Conservation (phyloP, 2,797 vertebrate genomes). For the Champsocephalus esox region DNA sequence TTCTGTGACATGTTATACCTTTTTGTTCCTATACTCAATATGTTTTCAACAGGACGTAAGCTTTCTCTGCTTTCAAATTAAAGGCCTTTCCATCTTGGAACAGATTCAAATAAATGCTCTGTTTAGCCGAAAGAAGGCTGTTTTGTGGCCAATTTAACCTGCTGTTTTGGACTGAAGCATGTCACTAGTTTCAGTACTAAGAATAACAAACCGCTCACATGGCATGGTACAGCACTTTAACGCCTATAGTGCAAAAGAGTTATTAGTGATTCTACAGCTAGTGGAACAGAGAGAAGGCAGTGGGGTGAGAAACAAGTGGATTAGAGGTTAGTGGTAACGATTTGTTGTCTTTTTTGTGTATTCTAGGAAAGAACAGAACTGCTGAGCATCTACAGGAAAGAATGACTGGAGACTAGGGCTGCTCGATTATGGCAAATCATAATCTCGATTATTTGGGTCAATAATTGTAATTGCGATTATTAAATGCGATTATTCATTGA, state of each 20-base stretch:
- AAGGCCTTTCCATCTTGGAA: not conserved
- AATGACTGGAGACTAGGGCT: not conserved
- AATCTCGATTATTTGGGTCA: no score
- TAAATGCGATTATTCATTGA: no score
- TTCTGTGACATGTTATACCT: not conserved
- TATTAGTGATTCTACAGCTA: conserved; percentile 67
- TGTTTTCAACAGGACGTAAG: not conserved
- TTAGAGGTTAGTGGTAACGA: conserved; percentile 43
- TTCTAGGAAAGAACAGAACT: not conserved
- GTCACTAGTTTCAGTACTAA: not conserved
- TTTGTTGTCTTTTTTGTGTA: not conserved
- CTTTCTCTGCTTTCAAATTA: not conserved
- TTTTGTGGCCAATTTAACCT: not conserved
- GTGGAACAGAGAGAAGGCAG: conserved; percentile 29
- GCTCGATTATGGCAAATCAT: no score
- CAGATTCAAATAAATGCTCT: not conserved
- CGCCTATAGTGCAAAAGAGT: not conserved
- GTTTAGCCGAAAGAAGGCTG: not conserved
- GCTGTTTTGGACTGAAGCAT: not conserved
- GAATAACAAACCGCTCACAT: conserved; percentile 16
- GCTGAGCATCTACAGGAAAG: conserved; percentile 9
- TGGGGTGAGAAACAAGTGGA: conserved; percentile 37
- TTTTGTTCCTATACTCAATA: no score
- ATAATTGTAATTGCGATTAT: no score
- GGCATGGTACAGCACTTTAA: conserved; percentile 26